Evolutionary conservation across 2,797 vertebrate species (phyloP), one percentile per base, ranked within the genome.

Genomic region (Oreochromis mossambicus): DNA sequence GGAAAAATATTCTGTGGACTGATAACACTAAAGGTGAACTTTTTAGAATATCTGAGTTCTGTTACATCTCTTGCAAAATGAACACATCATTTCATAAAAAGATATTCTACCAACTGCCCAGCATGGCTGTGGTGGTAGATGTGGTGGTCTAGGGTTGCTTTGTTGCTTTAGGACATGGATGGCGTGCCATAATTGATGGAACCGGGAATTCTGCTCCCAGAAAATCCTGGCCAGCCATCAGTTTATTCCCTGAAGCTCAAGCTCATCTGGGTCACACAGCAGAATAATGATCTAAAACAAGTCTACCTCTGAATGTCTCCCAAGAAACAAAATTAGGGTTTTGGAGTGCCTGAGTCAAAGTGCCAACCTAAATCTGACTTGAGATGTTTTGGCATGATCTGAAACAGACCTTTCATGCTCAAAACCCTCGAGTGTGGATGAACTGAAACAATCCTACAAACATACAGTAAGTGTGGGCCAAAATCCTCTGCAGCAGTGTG

Each of bases 401-500:
- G 14, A 66, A 68, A 41, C 3, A 68, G 36, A 41, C 63, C 63
- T 0, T 15, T 43, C 2, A 68, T 15, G n/a, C 8, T 15, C 1
- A 9, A 68, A 43, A 43, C 36, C 2, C n/a, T 68, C 17, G 5
- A 50, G 15, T 19, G 15, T 14, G 7, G 15, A 17, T 50, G 15
- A 50, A 50, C 8, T 19, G 17, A 19, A 50, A 8, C 46, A 19
- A 19, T 17, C 17, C 48, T 19, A 17, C 17, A 50, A 50, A 50
- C 15, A 8, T 8, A 26, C 24, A 26, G 24, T 3, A 4, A 8
- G 63, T 68, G 12, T 1, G 12, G 5, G 0, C 12, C 63, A 41
- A 24, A 68, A 21, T 41, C n/a, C n/a, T 43, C 36, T 9, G 7
- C 36, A 43, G 8, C 1, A 0, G 38, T 0, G 36, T 15, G 12